Evolutionary conservation across 2,113 vertebrate species (phyloP).

Genomic region (Myrmophylax atrothorax): DNA sequence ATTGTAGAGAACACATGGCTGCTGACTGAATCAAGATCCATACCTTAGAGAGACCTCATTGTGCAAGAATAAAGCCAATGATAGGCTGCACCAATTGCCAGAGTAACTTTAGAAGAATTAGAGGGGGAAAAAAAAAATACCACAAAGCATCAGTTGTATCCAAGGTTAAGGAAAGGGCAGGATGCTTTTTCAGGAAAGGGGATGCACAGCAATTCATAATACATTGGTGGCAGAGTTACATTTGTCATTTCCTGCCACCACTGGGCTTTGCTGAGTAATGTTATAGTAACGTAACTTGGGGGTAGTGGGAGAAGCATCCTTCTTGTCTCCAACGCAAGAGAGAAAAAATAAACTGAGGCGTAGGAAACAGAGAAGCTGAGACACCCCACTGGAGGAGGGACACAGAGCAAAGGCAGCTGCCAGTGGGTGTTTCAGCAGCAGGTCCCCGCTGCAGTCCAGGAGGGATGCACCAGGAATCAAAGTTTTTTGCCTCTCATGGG

Average conservation of each 20-base stretch:
- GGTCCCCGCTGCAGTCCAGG: accelerated
- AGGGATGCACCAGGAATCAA: not conserved
- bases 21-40: constrained; percentile 19
- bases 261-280: constrained; percentile 5
- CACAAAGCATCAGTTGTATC: not conserved
- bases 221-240: not conserved
- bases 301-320: not conserved
- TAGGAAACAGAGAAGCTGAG: not conserved
- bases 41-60: constrained; percentile 9
- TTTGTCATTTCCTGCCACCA: constrained; percentile 42
- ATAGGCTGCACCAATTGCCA: not conserved
- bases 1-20: constrained; percentile 29
- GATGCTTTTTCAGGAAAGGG: constrained; percentile 22
- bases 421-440: accelerated
- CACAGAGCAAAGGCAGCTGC: not conserved
- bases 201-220: constrained; percentile 1
- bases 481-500: not conserved
- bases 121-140: accelerated
- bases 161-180: constrained; percentile 57
- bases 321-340: not conserved
- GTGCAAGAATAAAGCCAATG: not conserved
- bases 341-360: not conserved
- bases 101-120: not conserved
- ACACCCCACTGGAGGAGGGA: not conserved
- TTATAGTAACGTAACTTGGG: not conserved